A percentile compares a stretch with the other conserved stretches of the same genome.
Evolutionary conservation across 2,113 vertebrate genomes (phyloP).

Genomic region (Hippolais icterina): DNA sequence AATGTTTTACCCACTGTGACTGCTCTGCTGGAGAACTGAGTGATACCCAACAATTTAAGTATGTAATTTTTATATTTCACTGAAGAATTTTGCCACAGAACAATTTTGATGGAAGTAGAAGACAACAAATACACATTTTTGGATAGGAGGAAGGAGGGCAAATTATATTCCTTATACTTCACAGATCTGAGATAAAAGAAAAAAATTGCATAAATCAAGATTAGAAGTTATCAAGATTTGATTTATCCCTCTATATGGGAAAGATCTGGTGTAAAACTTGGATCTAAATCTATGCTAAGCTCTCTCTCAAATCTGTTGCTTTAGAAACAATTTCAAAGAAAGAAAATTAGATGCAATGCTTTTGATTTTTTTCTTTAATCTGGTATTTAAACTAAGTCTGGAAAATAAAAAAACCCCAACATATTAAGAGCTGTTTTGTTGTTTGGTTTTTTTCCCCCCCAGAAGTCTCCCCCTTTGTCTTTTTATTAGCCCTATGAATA

Average conservation of each 20-base stretch:
- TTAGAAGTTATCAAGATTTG: neutral
- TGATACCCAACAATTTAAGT: neutral
- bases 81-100: neutral
- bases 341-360: neutral
- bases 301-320: neutral
- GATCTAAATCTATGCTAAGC: neutral
- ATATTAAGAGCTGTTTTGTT: neutral
- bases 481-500: constrained; percentile 58
- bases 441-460: neutral
- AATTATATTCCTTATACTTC: neutral
- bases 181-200: neutral
- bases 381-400: neutral
- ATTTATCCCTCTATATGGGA: neutral
- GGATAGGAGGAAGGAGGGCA: neutral
- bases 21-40: neutral
- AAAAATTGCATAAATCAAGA: neutral
- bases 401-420: neutral
- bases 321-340: neutral
- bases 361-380: neutral
- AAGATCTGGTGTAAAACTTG: neutral
- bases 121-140: neutral
- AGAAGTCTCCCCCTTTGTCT: neutral
- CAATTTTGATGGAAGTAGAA: neutral
- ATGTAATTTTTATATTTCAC: neutral
- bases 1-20: neutral